A percentile compares a stretch with the other conserved stretches of the same genome.
These are phyloP conservation scores for Epinephelus awoara DNA, from an alignment of 2,797 vertebrate species.

Conservation along the genomic window DNA sequence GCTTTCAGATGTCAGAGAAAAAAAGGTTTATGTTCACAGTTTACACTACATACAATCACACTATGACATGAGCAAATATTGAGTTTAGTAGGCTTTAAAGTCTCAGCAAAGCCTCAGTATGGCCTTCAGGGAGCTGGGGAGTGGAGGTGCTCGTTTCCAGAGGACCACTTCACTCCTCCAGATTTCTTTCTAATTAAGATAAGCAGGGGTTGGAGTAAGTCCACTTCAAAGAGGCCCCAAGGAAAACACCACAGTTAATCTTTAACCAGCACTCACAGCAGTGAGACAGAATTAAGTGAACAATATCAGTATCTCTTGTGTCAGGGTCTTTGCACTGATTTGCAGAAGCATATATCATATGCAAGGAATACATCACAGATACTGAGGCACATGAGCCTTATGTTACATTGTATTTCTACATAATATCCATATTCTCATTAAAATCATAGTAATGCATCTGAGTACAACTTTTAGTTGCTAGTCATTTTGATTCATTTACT, in stretches of 20 bases:
- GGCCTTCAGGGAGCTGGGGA: constrained; percentile 57
- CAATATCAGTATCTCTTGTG: constrained; percentile 41
- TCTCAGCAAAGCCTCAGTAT: constrained; percentile 36
- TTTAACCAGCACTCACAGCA: constrained; percentile 74
- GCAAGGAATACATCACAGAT: not conserved
- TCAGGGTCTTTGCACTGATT: constrained; percentile 18
- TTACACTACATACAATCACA: constrained; percentile 19
- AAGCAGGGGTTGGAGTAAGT: constrained; percentile 79
- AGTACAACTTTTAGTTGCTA: not conserved
- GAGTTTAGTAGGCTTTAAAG: constrained; percentile 45
- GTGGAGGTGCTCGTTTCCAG: constrained; percentile 71
- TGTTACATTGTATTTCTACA: constrained; percentile 11
- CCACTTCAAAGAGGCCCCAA: constrained; percentile 82
- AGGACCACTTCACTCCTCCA: constrained; percentile 75
- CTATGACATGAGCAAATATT: constrained; percentile 49
- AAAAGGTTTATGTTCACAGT: constrained; percentile 35
- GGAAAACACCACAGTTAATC: constrained; percentile 82
- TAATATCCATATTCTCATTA: constrained; percentile 15
- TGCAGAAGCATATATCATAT: constrained; percentile 10
- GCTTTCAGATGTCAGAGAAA: constrained; percentile 22
- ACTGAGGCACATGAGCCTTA: not conserved
- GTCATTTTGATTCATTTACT: constrained; percentile 19
- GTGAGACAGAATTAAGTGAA: constrained; percentile 64
- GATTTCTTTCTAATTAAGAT: constrained; percentile 84
- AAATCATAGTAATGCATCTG: constrained; percentile 2